Conservation (phyloP, 2,113 vertebrate genomes). For the Xyliphius kryptos region DNA sequence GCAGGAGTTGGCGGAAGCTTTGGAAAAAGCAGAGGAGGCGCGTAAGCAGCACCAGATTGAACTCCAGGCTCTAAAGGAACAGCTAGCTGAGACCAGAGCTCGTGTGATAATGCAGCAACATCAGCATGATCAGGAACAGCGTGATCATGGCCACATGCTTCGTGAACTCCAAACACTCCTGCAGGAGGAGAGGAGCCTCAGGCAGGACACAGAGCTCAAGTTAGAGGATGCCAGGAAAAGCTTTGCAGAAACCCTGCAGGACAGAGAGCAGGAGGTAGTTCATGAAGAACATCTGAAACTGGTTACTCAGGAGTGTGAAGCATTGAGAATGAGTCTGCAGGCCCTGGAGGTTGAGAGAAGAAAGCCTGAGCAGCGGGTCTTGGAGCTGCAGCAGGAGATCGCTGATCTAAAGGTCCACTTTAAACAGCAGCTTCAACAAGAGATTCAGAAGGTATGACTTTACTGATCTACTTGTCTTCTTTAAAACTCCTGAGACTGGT, state of each 20-base stretch:
- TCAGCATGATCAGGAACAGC: constrained; percentile 83
- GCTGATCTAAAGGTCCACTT: constrained; percentile 67
- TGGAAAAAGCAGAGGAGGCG: constrained; percentile 52
- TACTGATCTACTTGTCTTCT: no score
- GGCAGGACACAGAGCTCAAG: constrained; percentile 72
- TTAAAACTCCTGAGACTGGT: no score
- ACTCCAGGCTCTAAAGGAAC: constrained; percentile 63
- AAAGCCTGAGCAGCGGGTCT: constrained; percentile 67
- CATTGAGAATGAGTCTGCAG: constrained; percentile 64
- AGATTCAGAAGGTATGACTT: constrained; percentile 55
- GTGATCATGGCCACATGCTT: constrained; percentile 82
- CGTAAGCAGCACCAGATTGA: constrained; percentile 57
- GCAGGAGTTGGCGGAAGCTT: constrained; percentile 77
- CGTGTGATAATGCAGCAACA: constrained; percentile 84
- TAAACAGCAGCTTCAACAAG: constrained; percentile 74
- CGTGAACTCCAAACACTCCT: constrained; percentile 83
- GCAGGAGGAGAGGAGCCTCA: constrained; percentile 69
- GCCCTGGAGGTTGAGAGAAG: constrained; percentile 56
- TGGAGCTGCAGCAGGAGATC: constrained; percentile 73
- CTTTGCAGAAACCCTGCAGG: constrained; percentile 52
- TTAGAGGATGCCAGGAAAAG: constrained; percentile 70
- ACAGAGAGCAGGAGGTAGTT: constrained; percentile 59
- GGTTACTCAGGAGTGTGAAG: constrained; percentile 66
- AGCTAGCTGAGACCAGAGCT: constrained; percentile 77
- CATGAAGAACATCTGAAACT: constrained; percentile 63